Percentiles rank a stretch among this genome's conserved stretches.
Evolutionary conservation across 2,797 vertebrate genomes (phyloP).

Genomic region (Tamandua tetradactyla): DNA sequence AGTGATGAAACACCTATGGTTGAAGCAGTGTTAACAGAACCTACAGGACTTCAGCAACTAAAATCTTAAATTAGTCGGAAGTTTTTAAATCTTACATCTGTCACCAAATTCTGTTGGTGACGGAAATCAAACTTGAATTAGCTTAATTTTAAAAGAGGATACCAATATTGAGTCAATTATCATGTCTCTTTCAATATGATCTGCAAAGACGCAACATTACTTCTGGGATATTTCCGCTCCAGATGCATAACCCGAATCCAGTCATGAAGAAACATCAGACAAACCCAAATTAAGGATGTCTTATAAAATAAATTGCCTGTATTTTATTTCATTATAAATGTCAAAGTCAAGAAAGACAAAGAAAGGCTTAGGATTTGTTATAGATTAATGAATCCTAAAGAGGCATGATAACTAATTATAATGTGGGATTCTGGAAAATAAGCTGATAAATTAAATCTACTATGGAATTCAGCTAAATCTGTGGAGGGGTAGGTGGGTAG

Average conservation of each 20-base stretch:
- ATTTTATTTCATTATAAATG: constrained; percentile 42
- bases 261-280: neutral
- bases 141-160: neutral
- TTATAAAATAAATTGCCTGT: constrained; percentile 33
- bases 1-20: neutral
- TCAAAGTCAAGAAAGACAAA: constrained; percentile 17
- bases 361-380: neutral
- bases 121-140: constrained; percentile 30
- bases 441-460: neutral
- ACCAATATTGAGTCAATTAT: neutral
- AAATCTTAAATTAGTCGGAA: neutral
- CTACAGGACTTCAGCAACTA: constrained; percentile 5
- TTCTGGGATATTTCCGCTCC: neutral
- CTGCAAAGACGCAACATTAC: neutral
- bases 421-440: neutral
- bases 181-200: neutral
- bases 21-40: neutral
- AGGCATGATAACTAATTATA: neutral
- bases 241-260: neutral
- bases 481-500: neutral
- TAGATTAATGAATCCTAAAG: constrained; percentile 28
- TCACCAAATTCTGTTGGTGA: too few species aligned
- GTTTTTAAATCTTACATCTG: neutral
- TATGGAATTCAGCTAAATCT: neutral
- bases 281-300: neutral